These are phyloP conservation scores for Apotomis turbidana DNA, from an alignment of 2,888 invertebrate species.

Conservation along the genomic window DNA sequence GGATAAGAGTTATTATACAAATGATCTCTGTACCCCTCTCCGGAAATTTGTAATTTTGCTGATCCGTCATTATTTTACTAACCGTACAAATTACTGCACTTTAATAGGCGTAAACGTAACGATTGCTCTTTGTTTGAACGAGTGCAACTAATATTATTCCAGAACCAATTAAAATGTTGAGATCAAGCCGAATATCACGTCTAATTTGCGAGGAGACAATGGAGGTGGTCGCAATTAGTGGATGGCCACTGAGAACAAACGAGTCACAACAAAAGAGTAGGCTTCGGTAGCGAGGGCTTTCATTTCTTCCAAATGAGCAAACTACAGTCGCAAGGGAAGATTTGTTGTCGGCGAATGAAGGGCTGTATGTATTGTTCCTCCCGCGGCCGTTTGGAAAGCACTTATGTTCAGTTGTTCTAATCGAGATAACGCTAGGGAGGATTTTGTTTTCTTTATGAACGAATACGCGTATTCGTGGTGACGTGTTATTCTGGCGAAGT, in stretches of 20 bases:
- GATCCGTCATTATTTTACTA: too few relatives aligned
- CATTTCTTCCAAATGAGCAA: conserved; percentile 84
- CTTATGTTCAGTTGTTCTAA: conserved; percentile 73
- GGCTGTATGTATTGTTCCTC: conserved; percentile 75
- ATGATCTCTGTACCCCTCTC: too few relatives aligned
- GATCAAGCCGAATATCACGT: conserved; percentile 70
- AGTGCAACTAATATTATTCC: conserved; percentile 32
- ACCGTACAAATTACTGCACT: conserved; percentile 44
- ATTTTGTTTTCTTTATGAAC: conserved; percentile 43
- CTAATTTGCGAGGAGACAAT: conserved; percentile 77
- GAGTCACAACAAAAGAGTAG: conserved; percentile 76
- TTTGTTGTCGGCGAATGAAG: conserved; percentile 77
- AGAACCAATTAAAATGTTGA: conserved; percentile 52
- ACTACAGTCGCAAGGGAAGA: conserved; percentile 77
- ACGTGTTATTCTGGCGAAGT: background rate
- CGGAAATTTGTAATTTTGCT: too few relatives aligned
- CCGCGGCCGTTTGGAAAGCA: conserved; percentile 74
- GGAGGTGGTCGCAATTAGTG: conserved; percentile 81
- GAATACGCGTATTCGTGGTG: conserved; percentile 9
- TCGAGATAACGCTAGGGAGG: conserved; percentile 66
- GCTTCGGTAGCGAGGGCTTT: conserved; percentile 70
- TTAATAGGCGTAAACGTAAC: conserved; percentile 41
- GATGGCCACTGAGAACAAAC: conserved; percentile 81
- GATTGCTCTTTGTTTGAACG: conserved; percentile 18
- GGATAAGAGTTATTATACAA: too few relatives aligned